A percentile compares a stretch with the other conserved stretches of the same genome.
Evolutionary conservation across 2,888 invertebrate genomes (phyloP).

Genomic region (Chironomus tentans): DNA sequence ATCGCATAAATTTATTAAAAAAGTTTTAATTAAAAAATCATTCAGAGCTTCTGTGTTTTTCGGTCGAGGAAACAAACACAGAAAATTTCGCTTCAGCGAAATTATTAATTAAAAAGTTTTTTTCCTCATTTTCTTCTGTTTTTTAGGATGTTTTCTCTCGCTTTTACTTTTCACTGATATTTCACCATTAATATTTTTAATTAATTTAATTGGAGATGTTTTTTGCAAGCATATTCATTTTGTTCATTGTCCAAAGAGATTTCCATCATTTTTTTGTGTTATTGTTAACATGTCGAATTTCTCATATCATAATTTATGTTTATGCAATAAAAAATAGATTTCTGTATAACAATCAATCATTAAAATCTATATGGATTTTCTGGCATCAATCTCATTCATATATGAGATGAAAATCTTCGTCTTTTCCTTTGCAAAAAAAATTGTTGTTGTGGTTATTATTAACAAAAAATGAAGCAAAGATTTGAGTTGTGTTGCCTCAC

Average conservation of each 20-base stretch:
- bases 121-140: constrained; percentile 6
- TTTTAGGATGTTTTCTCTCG: background rate
- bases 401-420: constrained; percentile 1
- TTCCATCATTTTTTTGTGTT: background rate
- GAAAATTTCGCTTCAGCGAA: constrained; percentile 12
- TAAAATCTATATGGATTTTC: background rate
- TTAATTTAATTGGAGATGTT: constrained; percentile 24
- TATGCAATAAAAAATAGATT: too few species aligned
- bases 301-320: too few species aligned
- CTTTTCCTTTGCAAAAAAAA: background rate
- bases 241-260: background rate
- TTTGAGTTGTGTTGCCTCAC: too few species aligned
- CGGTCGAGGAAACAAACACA: constrained; percentile 18
- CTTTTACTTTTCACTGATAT: background rate
- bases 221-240: background rate
- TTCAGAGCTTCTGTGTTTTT: constrained; percentile 15
- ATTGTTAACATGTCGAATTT: too few species aligned
- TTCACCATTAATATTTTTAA: constrained; percentile 22
- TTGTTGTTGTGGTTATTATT: too few species aligned
- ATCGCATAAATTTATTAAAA: constrained; percentile 15
- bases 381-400: background rate
- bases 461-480: too few species aligned
- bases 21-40: constrained; percentile 26
- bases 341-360: background rate
- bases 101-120: constrained; percentile 27